Base-by-base conservation (phyloP, 2,888 invertebrate species). In the Xanthorhoe spadicearia region DNA sequence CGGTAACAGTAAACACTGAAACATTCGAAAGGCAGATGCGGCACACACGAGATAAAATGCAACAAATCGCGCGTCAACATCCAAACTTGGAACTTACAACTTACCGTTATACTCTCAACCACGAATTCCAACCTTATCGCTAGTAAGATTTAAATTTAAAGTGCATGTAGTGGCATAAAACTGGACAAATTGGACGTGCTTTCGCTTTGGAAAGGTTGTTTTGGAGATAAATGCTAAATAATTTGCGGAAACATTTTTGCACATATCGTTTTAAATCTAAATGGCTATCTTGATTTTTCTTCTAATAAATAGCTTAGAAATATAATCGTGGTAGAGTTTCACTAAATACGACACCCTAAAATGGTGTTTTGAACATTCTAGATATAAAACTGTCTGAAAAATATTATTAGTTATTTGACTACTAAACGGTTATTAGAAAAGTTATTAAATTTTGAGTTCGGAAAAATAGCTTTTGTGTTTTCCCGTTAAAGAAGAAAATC, bases 51-150 rank as follows among this genome's bases (percentile, higher is more conserved):
- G 85, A 88, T 86, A 87, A 87, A 86, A 84, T 85, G 85, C 85
- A 86, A 89, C 90, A 88, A 89, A 90, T 90, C 86, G 85, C 81
- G 79, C 81, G 84, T 87, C 88, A 88, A 84, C 85, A 83, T 78
- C 83, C 89, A 81, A 87, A 86, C 86, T 81, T 79, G 88, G 82
- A 71, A 64, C 73, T 78, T 77, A 78, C 61, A 76, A 77, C 76
- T 77, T 77, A 89, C 91, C 90, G 91, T 91, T 91, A 90, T 66
- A 68, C 69, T 57, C 64, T 52, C 8, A 35, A 51, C 51, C 61
- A 9, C 61, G 35, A 71, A 69, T 53, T 49, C 53, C 67, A 50
- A 61, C 73, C 57, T 48, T 70, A 58, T 38, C 19, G 10, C 59
- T 4, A 19, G 64, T 70, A 70, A 69, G 60, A 48, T 32, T 48